phyloP scores from a whole-genome alignment of 2,797 vertebrate genomes.

The Yasuhikotakia modesta region DNA sequence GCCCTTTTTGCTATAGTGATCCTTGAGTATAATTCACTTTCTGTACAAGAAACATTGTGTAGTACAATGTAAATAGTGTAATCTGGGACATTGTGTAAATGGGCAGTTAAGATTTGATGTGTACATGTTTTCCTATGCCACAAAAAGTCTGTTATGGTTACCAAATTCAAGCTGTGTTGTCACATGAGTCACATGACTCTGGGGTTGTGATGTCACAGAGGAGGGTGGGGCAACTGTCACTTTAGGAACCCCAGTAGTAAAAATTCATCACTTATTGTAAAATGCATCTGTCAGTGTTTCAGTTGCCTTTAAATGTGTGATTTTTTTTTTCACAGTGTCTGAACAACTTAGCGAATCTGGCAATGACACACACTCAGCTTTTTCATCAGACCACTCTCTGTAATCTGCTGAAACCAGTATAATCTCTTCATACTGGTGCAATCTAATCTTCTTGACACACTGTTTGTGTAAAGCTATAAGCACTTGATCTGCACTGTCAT shows the following conservation, averaged over 20 bases:
- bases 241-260: too few relatives aligned
- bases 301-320: not conserved
- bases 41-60: conserved; percentile 11
- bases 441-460: conserved; percentile 33
- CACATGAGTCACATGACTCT: not conserved
- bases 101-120: not conserved
- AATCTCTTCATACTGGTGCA: conserved; percentile 32
- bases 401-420: conserved; percentile 21
- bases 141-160: not conserved
- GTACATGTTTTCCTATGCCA: not conserved
- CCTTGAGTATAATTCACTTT: conserved; percentile 18
- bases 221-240: not conserved
- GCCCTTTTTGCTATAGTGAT: conserved; percentile 14
- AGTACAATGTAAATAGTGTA: not conserved
- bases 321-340: not conserved
- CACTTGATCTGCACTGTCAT: conserved; percentile 12
- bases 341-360: not conserved
- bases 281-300: not conserved
- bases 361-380: conserved; percentile 7
- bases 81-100: not conserved
- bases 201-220: not conserved
- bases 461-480: conserved; percentile 29
- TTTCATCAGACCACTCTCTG: conserved; percentile 26
- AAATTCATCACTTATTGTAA: not conserved
- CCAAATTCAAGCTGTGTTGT: not conserved